Conservation (phyloP, 1,140 invertebrate genomes). For the Cylas formicarius region DNA sequence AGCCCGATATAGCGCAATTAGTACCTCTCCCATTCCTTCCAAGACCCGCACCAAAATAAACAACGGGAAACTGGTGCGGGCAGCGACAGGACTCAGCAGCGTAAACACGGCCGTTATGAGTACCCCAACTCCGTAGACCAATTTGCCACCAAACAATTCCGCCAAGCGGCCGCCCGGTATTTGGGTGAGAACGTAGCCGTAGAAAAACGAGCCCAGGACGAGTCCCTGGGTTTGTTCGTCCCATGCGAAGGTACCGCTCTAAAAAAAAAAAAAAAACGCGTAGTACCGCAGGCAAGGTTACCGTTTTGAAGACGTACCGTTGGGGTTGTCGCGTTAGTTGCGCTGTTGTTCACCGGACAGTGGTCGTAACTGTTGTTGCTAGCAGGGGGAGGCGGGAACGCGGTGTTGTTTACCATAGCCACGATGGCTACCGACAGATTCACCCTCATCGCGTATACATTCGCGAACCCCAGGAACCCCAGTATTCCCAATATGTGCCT, state of each 20-base stretch:
- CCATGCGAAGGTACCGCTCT: slow-evolving; percentile 71
- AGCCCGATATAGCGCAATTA: too few relatives aligned
- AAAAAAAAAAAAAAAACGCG: slow-evolving; percentile 37
- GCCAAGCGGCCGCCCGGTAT: slow-evolving; percentile 78
- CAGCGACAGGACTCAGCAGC: slow-evolving; percentile 64
- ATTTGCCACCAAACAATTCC: slow-evolving; percentile 71
- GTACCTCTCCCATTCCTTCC: slow-evolving; percentile 79
- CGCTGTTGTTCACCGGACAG: slow-evolving; percentile 45
- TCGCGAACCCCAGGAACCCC: slow-evolving; percentile 70
- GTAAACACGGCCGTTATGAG: slow-evolving; percentile 72
- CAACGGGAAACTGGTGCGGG: slow-evolving; percentile 58
- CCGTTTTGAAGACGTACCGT: slow-evolving; percentile 42
- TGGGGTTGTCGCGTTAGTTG: slow-evolving; percentile 50
- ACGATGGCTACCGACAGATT: slow-evolving; percentile 91
- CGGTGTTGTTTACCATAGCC: slow-evolving; percentile 81
- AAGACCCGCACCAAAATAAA: slow-evolving; percentile 72
- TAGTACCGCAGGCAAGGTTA: neutral
- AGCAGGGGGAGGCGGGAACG: slow-evolving; percentile 49
- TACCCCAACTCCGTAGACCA: slow-evolving; percentile 70
- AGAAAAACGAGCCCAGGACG: slow-evolving; percentile 78
- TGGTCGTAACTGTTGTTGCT: slow-evolving; percentile 52
- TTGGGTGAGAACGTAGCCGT: slow-evolving; percentile 81
- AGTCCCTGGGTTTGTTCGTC: slow-evolving; percentile 68
- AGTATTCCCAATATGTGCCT: slow-evolving; percentile 71
- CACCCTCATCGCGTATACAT: slow-evolving; percentile 85